phyloP scores from a whole-genome alignment of 2,888 invertebrate genomes.

The Leptinotarsa rubiginosa region DNA sequence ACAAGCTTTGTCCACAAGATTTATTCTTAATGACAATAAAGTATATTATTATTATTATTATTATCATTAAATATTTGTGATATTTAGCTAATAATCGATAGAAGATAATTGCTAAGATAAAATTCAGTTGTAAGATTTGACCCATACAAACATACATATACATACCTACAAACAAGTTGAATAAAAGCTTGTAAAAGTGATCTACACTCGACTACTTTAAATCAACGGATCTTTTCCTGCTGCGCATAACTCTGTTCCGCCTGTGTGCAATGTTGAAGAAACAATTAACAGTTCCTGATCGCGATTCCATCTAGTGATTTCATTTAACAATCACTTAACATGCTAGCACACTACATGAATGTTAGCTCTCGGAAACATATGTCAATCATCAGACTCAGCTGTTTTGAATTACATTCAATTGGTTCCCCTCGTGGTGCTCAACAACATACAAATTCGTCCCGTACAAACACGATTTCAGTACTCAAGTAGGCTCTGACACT shows the following conservation, averaged over 20 bases:
- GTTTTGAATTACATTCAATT: constrained; percentile 15
- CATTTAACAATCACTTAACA: constrained; percentile 3
- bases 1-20: no score
- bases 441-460: constrained; percentile 5
- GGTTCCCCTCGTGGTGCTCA: constrained; percentile 1
- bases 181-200: no score
- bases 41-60: no score
- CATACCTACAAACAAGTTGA: no score
- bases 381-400: constrained; percentile 8
- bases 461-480: background rate
- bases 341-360: constrained; percentile 3
- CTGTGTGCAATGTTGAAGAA: background rate
- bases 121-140: no score
- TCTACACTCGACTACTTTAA: no score
- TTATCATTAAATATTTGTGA: no score
- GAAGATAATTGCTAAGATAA: no score
- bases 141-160: no score
- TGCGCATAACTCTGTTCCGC: background rate
- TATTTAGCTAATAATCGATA: no score
- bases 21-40: no score
- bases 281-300: background rate
- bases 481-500: background rate
- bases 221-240: background rate
- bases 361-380: background rate
- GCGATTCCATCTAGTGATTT: background rate